These are phyloP conservation scores for Latrodectus elegans DNA, from an alignment of 2,888 invertebrate genomes.

Conservation along the genomic window DNA sequence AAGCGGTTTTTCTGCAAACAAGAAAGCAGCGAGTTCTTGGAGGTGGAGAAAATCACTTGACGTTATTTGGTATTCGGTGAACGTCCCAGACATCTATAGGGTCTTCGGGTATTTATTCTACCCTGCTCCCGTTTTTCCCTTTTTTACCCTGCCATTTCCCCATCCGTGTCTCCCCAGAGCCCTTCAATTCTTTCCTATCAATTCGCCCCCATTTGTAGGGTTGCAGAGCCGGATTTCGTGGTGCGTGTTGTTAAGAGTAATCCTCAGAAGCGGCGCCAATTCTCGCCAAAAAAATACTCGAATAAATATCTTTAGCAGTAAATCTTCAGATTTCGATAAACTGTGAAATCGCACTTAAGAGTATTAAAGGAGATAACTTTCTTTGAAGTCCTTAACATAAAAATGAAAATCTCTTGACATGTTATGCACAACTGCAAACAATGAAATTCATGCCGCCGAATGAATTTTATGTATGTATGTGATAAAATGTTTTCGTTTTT, in stretches of 20 bases:
- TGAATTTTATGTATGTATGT: too few species aligned
- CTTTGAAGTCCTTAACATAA: too few species aligned
- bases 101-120: constrained; percentile 66
- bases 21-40: constrained; percentile 54
- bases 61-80: constrained; percentile 67
- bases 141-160: constrained; percentile 68
- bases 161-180: constrained; percentile 68
- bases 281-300: constrained; percentile 34
- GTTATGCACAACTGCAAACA: too few species aligned
- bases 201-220: constrained; percentile 68
- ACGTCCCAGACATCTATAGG: constrained; percentile 67
- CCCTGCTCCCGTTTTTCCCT: constrained; percentile 53
- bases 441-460: too few species aligned
- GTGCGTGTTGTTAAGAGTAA: constrained; percentile 44
- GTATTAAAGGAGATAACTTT: too few species aligned
- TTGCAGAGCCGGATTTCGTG: constrained; percentile 50
- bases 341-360: too few species aligned
- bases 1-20: constrained; percentile 69
- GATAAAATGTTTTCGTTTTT: too few species aligned
- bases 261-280: constrained; percentile 36
- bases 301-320: neutral
- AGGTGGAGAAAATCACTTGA: constrained; percentile 68
- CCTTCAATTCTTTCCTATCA: constrained; percentile 69
- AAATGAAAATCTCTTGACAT: too few species aligned
- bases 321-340: too few species aligned